These are phyloP conservation scores for Hippocampus barbouri DNA, from an alignment of 2,113 vertebrate genomes.

Conservation along the genomic window DNA sequence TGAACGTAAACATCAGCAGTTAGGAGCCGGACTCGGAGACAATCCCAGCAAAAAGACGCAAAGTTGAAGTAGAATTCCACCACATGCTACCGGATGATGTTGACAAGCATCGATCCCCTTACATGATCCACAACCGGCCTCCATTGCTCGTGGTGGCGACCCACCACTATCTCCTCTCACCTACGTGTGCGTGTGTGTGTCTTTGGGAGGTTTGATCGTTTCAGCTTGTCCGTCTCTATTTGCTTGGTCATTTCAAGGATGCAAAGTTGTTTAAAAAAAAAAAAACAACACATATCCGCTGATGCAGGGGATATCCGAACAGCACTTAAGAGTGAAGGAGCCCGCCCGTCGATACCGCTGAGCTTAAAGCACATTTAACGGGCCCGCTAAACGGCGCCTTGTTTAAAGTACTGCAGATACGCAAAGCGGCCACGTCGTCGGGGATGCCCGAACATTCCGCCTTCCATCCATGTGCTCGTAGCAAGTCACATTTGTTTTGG, in stretches of 20 bases:
- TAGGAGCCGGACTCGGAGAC: slow-evolving; percentile 27
- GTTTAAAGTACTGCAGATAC: slow-evolving; percentile 18
- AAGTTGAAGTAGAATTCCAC: slow-evolving; percentile 20
- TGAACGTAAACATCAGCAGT: slow-evolving; percentile 35
- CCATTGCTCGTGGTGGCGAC: background rate
- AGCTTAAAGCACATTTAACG: slow-evolving; percentile 9
- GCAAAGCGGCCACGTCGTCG: background rate
- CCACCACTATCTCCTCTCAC: slow-evolving; percentile 3
- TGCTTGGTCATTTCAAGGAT: slow-evolving; percentile 52
- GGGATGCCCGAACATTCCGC: background rate
- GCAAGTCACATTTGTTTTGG: no score
- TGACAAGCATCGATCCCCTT: background rate
- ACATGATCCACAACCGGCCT: slow-evolving; percentile 25
- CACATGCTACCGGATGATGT: slow-evolving; percentile 11
- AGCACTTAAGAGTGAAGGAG: slow-evolving; percentile 60
- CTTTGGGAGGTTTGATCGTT: slow-evolving; percentile 33
- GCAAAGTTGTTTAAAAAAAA: slow-evolving; percentile 53
- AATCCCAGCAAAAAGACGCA: slow-evolving; percentile 6
- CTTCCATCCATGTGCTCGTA: background rate
- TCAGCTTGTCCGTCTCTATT: slow-evolving; percentile 30
- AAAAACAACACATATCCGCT: slow-evolving; percentile 35
- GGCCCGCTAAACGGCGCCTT: slow-evolving; percentile 9
- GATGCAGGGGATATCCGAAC: slow-evolving; percentile 54
- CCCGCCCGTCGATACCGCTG: slow-evolving; percentile 29
- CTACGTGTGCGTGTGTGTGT: slow-evolving; percentile 3